These are phyloP conservation scores for Saccostrea echinata DNA, from an alignment of 1,140 invertebrate species.

Conservation along the genomic window DNA sequence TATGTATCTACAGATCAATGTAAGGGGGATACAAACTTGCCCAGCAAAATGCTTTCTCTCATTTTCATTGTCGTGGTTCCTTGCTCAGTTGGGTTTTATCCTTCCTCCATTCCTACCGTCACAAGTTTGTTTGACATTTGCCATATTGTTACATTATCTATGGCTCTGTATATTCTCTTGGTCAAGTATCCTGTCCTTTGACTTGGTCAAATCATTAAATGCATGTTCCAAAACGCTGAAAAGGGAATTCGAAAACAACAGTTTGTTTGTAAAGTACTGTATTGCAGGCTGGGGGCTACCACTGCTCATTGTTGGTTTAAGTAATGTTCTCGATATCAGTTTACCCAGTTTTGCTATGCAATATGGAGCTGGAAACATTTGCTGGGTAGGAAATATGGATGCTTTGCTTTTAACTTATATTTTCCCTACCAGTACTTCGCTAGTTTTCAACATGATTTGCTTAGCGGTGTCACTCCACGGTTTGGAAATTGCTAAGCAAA, in stretches of 20 bases:
- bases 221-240: background rate
- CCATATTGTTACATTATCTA: background rate
- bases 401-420: background rate
- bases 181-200: background rate
- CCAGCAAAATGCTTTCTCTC: background rate
- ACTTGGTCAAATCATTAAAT: background rate
- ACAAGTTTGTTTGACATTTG: background rate
- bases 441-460: background rate
- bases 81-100: background rate
- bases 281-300: background rate
- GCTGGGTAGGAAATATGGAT: background rate
- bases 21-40: background rate
- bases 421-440: background rate
- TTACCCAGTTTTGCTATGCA: background rate
- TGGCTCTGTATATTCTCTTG: background rate
- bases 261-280: background rate
- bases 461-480: background rate
- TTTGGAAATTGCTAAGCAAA: background rate
- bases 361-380: background rate
- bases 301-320: background rate
- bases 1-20: background rate
- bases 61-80: background rate
- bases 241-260: background rate
- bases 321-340: background rate
- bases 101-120: background rate